phyloP scores from a whole-genome alignment of 2,797 vertebrate genomes.

The Nyctalus aviator region DNA sequence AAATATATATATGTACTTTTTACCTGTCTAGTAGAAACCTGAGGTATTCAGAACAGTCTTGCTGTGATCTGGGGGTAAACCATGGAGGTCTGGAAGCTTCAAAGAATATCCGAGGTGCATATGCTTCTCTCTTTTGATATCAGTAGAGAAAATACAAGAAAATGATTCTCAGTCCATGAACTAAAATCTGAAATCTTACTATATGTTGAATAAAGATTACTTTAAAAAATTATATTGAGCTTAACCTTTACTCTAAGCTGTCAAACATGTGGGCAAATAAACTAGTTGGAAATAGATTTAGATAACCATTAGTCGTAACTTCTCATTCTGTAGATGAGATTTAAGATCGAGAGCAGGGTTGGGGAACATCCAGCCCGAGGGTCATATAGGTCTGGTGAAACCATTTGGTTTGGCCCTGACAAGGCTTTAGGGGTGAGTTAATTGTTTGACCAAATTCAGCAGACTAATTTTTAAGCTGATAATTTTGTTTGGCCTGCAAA shows the following conservation, averaged over 20 bases:
- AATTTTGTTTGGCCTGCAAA: too few species aligned
- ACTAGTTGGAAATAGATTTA: not conserved
- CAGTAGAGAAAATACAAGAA: constrained; percentile 62
- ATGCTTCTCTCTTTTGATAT: constrained; percentile 94
- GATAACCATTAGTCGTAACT: not conserved
- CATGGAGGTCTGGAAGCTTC: constrained; percentile 98
- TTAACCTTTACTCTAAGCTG: not conserved
- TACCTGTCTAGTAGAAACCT: constrained; percentile 98
- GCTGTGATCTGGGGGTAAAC: constrained; percentile 97
- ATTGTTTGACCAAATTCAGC: too few species aligned
- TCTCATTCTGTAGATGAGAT: constrained; percentile 45
- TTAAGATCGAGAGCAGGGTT: not conserved
- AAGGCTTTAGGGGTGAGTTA: too few species aligned
- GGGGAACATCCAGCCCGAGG: too few species aligned
- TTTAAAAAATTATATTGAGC: not conserved
- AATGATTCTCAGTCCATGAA: constrained; percentile 36
- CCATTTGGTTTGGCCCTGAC: too few species aligned
- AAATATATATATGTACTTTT: constrained; percentile 59
- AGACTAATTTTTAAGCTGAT: too few species aligned
- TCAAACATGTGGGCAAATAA: not conserved
- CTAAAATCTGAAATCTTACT: constrained; percentile 36
- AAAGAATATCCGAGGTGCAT: constrained; percentile 95
- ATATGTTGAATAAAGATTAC: not conserved
- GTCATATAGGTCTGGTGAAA: too few species aligned
- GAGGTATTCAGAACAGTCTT: constrained; percentile 99